Evolutionary conservation across 1,140 invertebrate species (phyloP).

Genomic region (Habropoda laboriosa): DNA sequence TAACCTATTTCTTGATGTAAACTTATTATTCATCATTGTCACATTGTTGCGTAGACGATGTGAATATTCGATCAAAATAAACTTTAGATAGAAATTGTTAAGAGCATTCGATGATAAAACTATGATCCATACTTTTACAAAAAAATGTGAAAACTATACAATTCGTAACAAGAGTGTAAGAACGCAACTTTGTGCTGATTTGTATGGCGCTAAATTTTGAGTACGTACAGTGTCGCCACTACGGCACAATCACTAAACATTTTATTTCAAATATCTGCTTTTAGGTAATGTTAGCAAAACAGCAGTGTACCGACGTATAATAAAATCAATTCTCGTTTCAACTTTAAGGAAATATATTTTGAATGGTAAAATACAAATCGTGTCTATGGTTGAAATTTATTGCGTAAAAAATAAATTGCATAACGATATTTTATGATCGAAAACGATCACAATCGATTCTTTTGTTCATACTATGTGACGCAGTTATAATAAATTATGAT

Average conservation of each 20-base stretch:
- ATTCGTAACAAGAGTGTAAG: not conserved
- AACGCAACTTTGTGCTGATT: not conserved
- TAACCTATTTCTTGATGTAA: slow-evolving; percentile 40
- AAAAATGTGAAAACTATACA: not conserved
- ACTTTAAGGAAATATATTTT: not conserved
- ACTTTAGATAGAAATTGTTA: not conserved
- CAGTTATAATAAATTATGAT: slow-evolving; percentile 2
- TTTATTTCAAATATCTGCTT: not conserved
- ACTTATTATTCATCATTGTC: slow-evolving; percentile 76
- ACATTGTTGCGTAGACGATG: slow-evolving; percentile 67
- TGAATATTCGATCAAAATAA: not conserved
- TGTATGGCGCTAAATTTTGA: slow-evolving; percentile 18
- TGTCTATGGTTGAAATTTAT: no score
- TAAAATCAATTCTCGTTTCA: not conserved
- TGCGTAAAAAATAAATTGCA: not conserved
- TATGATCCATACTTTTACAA: slow-evolving; percentile 19
- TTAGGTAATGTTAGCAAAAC: not conserved
- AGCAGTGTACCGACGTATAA: not conserved
- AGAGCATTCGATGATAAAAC: not conserved
- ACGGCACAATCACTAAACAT: not conserved
- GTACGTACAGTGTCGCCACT: not conserved
- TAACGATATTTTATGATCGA: not conserved
- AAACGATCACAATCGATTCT: not conserved
- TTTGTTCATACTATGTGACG: not conserved
- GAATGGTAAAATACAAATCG: not conserved